phyloP scores from a whole-genome alignment of 1,140 invertebrate species.

The Drosophila willistoni region DNA sequence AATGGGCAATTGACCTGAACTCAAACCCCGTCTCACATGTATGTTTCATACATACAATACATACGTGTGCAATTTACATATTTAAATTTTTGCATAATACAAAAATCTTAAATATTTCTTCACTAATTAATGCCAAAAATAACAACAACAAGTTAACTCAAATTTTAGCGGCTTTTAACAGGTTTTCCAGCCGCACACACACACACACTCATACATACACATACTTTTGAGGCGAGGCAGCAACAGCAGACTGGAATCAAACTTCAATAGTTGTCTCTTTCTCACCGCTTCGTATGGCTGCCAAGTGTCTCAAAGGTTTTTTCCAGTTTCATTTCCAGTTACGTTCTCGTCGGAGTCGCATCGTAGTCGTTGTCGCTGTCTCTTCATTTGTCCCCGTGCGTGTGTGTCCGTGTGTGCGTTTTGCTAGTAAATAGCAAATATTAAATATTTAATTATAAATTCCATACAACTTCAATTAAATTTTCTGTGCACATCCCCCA shows the following conservation, averaged over 20 bases:
- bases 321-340: constrained; percentile 61
- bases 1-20: constrained; percentile 28
- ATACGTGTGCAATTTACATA: constrained; percentile 28
- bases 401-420: constrained; percentile 50
- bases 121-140: constrained; percentile 73
- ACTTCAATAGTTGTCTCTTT: constrained; percentile 59
- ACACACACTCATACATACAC: constrained; percentile 23
- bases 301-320: constrained; percentile 58
- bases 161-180: constrained; percentile 79
- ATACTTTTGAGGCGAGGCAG: constrained; percentile 68
- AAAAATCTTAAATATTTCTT: constrained; percentile 79
- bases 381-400: constrained; percentile 42
- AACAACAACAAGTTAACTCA: constrained; percentile 71
- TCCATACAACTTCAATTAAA: constrained; percentile 16
- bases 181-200: constrained; percentile 70
- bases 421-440: constrained; percentile 47
- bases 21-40: too few species aligned
- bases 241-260: constrained; percentile 58
- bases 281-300: constrained; percentile 62
- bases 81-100: constrained; percentile 65
- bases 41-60: not conserved
- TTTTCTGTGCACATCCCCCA: constrained; percentile 33
- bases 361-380: constrained; percentile 45
- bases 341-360: constrained; percentile 69
- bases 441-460: constrained; percentile 41